These are phyloP conservation scores for Perdix hodgsoniae DNA, from an alignment of 2,797 vertebrate species.

Conservation along the genomic window DNA sequence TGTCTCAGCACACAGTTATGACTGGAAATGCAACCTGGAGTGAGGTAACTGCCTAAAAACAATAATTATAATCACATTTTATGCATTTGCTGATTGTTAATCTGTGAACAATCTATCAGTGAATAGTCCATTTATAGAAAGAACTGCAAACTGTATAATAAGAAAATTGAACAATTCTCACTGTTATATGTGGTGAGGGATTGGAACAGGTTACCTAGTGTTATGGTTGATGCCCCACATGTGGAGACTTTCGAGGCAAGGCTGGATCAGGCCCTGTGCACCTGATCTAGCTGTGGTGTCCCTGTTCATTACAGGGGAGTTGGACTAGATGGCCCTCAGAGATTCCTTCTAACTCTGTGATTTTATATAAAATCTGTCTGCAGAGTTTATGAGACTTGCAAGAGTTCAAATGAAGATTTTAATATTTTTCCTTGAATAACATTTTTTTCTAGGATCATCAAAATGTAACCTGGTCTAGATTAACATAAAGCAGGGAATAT, in stretches of 20 bases:
- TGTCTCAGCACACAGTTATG: neutral
- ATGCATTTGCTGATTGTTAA: neutral
- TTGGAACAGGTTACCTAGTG: too few relatives aligned
- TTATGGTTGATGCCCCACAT: too few relatives aligned
- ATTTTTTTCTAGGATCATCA: neutral
- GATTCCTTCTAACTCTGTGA: too few relatives aligned
- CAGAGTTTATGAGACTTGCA: neutral
- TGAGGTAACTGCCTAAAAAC: neutral
- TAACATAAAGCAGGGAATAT: neutral
- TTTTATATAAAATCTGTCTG: neutral
- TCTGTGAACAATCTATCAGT: neutral
- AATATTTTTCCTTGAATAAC: neutral
- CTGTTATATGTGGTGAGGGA: neutral
- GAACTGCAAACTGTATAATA: neutral
- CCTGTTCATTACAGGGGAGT: too few relatives aligned
- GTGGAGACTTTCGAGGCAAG: too few relatives aligned
- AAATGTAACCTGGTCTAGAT: neutral
- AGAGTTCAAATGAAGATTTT: neutral
- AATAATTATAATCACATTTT: neutral
- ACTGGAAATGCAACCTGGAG: neutral
- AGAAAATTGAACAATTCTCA: slow-evolving; percentile 3
- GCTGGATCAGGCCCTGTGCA: too few relatives aligned
- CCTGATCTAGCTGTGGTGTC: too few relatives aligned
- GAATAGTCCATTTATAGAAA: neutral
- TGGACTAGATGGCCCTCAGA: too few relatives aligned